Percentiles rank a stretch among this genome's conserved stretches.
phyloP scores from a whole-genome alignment of 2,797 vertebrate species.

The Ctenopoma kingsleyae region DNA sequence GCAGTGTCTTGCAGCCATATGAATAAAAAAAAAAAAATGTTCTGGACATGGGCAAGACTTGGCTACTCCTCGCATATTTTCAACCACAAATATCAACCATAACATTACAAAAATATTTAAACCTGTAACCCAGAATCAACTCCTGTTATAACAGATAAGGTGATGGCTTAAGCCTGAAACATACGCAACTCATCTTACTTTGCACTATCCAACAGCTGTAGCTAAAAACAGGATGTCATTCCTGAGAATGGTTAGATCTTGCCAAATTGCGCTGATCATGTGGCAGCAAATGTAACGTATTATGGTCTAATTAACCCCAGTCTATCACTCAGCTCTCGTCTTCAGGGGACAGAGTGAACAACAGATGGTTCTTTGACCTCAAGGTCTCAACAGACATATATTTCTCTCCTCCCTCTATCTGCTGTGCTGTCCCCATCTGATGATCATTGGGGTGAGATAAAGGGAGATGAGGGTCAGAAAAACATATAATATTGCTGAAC shows the following conservation, averaged over 20 bases:
- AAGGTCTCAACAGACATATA: conserved; percentile 40
- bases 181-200: conserved; percentile 22
- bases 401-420: conserved; percentile 47
- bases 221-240: conserved; percentile 41
- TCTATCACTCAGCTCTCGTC: conserved; percentile 34
- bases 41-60: conserved; percentile 1
- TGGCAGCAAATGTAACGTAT: conserved; percentile 48
- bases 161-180: conserved; percentile 13
- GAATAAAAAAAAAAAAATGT: conserved; percentile 6
- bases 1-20: conserved; percentile 29
- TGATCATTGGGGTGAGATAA: conserved; percentile 40
- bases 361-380: conserved; percentile 64
- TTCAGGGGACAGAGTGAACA: conserved; percentile 52
- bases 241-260: conserved; percentile 31
- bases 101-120: not conserved
- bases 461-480: conserved; percentile 8
- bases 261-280: conserved; percentile 45
- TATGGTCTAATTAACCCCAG: conserved; percentile 55
- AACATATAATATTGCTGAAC: not conserved
- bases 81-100: not conserved
- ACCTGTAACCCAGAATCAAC: too few relatives aligned
- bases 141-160: not conserved
- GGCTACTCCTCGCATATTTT: not conserved
- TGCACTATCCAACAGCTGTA: conserved; percentile 16
- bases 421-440: conserved; percentile 49